Percentiles rank a stretch among this genome's conserved stretches.
These are phyloP conservation scores for Melangyna quadrimaculata DNA, from an alignment of 2,888 invertebrate species.

Conservation along the genomic window DNA sequence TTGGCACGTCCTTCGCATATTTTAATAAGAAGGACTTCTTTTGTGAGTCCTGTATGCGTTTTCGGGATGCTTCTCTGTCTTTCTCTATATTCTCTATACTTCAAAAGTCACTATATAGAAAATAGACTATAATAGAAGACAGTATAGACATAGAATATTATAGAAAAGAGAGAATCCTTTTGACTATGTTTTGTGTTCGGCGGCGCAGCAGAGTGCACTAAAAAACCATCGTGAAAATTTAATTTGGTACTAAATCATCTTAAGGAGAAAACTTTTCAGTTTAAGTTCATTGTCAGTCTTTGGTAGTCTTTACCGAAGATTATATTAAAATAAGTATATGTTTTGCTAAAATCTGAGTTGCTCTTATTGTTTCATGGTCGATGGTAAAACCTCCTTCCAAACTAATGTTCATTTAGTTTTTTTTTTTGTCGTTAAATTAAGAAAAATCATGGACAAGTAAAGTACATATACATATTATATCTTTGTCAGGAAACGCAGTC, in stretches of 20 bases:
- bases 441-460: not conserved
- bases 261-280: constrained; percentile 43
- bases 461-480: no score
- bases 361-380: not conserved
- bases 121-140: not conserved
- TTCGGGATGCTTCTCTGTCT: not conserved
- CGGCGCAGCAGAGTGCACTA: constrained; percentile 19
- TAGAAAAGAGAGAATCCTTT: constrained; percentile 14
- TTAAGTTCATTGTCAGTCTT: constrained; percentile 4
- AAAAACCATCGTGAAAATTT: constrained; percentile 50
- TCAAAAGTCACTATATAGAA: constrained; percentile 34
- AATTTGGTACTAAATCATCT: constrained; percentile 60
- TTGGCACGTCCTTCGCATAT: constrained; percentile 65
- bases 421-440: not conserved
- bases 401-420: not conserved
- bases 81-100: not conserved
- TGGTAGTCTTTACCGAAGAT: not conserved
- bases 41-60: constrained; percentile 8
- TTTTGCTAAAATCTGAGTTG: not conserved
- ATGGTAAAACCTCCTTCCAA: not conserved
- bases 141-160: not conserved
- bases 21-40: constrained; percentile 47
- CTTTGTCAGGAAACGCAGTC: not conserved
- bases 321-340: not conserved
- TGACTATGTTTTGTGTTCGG: constrained; percentile 21